Conservation (phyloP, 2,797 vertebrate species). For the Coregonus ussuriensis region DNA sequence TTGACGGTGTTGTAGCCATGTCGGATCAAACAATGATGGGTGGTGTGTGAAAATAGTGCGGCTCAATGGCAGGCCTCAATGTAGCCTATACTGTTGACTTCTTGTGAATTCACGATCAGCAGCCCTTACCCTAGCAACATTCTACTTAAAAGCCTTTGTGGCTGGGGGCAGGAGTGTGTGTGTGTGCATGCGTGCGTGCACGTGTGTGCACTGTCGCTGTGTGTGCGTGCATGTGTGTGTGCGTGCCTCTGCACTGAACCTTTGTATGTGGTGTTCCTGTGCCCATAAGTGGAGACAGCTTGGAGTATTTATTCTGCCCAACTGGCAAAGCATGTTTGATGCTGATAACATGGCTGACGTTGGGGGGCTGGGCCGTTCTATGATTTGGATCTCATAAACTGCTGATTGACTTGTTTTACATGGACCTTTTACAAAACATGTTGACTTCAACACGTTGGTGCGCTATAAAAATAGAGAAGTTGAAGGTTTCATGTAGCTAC, state of each 20-base stretch:
- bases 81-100: not conserved
- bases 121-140: constrained; percentile 3
- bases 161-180: not conserved
- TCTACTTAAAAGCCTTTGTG: not conserved
- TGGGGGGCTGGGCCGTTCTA: not conserved
- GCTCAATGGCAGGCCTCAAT: not conserved
- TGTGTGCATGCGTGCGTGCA: not conserved
- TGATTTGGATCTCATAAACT: constrained; percentile 3
- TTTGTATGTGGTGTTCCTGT: constrained; percentile 2
- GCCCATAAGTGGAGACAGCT: constrained; percentile 9
- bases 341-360: constrained; percentile 1
- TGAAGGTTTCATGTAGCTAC: not conserved
- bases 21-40: no score
- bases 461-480: not conserved
- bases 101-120: not conserved
- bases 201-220: not conserved
- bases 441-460: not conserved
- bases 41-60: no score
- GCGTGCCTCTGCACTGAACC: not conserved
- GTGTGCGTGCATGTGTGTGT: not conserved
- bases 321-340: constrained; percentile 11
- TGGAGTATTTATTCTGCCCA: constrained; percentile 13
- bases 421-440: not conserved
- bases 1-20: not conserved
- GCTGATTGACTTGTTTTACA: constrained; percentile 1